phyloP scores from a whole-genome alignment of 2,888 invertebrate genomes.

The Sericinus montela region DNA sequence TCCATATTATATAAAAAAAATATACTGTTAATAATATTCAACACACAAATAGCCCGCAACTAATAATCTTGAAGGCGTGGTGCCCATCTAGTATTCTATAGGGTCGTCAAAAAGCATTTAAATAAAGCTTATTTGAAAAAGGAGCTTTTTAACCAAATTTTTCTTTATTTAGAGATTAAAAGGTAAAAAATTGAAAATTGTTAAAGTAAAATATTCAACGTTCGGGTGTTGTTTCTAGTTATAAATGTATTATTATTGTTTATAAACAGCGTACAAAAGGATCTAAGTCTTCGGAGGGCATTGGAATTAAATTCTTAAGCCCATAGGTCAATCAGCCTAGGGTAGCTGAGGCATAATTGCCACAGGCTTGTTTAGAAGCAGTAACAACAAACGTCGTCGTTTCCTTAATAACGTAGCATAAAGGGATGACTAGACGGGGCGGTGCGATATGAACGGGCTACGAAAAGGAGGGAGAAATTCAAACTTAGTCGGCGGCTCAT shows the following conservation, averaged over 20 bases:
- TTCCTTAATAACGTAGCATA: conserved; percentile 21
- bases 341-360: conserved; percentile 1
- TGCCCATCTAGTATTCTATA: too few relatives aligned
- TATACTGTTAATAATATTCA: too few relatives aligned
- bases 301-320: neutral
- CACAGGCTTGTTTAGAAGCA: conserved; percentile 5
- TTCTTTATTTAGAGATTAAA: too few relatives aligned
- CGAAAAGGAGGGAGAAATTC: conserved; percentile 28
- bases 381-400: conserved; percentile 10
- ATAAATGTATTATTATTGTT: neutral
- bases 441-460: conserved; percentile 29
- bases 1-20: too few relatives aligned
- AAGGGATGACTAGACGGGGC: conserved; percentile 18
- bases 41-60: too few relatives aligned
- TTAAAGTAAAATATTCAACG: neutral
- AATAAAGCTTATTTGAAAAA: too few relatives aligned
- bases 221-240: neutral
- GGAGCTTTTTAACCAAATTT: too few relatives aligned
- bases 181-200: too few relatives aligned
- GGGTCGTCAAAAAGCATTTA: too few relatives aligned
- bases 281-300: neutral
- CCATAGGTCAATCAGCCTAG: conserved; percentile 5
- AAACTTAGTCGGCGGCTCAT: conserved; percentile 21
- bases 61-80: too few relatives aligned
- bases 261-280: neutral